phyloP scores from a whole-genome alignment of 2,888 invertebrate genomes.

The Hydropsyche betteni region DNA sequence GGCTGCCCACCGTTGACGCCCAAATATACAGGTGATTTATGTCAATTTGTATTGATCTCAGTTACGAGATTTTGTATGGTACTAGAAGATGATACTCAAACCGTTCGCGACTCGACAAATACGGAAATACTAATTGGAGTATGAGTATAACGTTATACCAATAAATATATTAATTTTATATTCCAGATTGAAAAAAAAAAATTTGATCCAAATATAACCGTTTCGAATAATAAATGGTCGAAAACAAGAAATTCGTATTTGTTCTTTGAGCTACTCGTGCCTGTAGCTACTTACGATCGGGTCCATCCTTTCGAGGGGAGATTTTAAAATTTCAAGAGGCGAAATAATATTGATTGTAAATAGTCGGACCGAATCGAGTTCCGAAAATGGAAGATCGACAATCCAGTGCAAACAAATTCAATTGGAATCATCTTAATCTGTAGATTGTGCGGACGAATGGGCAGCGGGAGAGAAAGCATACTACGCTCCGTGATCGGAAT shows the following conservation, averaged over 20 bases:
- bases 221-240: no score
- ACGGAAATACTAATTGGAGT: no score
- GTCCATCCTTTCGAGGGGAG: no score
- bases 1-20: conserved; percentile 4
- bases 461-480: background rate
- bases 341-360: conserved; percentile 20
- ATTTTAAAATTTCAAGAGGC: background rate
- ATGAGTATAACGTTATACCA: no score
- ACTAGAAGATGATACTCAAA: no score
- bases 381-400: conserved; percentile 10
- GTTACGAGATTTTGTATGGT: background rate
- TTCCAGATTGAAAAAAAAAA: no score
- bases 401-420: conserved; percentile 27
- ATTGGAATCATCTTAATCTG: conserved; percentile 30
- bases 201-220: no score
- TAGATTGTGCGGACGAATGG: background rate
- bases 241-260: no score
- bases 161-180: no score
- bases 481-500: conserved; percentile 30
- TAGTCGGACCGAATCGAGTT: conserved; percentile 9
- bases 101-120: no score
- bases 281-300: no score
- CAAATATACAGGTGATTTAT: conserved; percentile 24
- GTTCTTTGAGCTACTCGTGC: no score
- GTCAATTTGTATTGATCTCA: conserved; percentile 28